Base-by-base conservation (phyloP, 30 jellyfish, hydroid and myxozoan species). In the Mastigias papua region DNA sequence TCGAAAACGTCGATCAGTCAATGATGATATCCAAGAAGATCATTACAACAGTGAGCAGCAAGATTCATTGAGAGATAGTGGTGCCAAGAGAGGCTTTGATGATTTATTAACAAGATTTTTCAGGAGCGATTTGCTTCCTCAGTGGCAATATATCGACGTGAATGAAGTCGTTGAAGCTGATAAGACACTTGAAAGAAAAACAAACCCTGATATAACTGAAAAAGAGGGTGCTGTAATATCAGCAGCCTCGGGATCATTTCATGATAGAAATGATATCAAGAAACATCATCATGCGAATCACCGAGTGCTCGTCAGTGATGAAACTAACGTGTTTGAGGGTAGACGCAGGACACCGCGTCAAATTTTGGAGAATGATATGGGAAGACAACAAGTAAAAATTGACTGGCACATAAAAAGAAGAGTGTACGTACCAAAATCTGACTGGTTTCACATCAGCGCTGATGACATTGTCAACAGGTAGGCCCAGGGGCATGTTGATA, bases 381-480 rank as follows among this genome's bases (percentile, higher is more conserved):
- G 1, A 27, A 63, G 23, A 25, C 17, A 27, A 27, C 46, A 9
- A 11, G 11, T 65, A 2, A 42, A 34, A 33, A 17, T 17, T 11
- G 37, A 17, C 0, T 8, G 32, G 33, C 29, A n/a, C 61, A 4
- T 49, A 2, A 29, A 35, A 29, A 49, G 87, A 25, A 25, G 34
- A 54, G 75, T 42, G 1, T 27, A 10, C 22, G 30, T 76, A 29
- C 81, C 51, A 34, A 10, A 69, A 66, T 33, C 50, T 37, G 82
- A 37, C n/a, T 80, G 90, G 90, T 80, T 80, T 58, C 23, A 37
- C 3, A 49, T 80, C 23, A 54, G 32, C 28, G 57, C 42, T 21
- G 34, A 72, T 28, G 83, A 72, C 35, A 63, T 63, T 2, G 19
- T 63, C 5, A 25, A 23, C 19, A 63, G 42, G 74, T 63, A 25